Percentiles rank a stretch among this genome's conserved stretches.
phyloP scores from a whole-genome alignment of 2,797 vertebrate species.

The Myotis planiceps region DNA sequence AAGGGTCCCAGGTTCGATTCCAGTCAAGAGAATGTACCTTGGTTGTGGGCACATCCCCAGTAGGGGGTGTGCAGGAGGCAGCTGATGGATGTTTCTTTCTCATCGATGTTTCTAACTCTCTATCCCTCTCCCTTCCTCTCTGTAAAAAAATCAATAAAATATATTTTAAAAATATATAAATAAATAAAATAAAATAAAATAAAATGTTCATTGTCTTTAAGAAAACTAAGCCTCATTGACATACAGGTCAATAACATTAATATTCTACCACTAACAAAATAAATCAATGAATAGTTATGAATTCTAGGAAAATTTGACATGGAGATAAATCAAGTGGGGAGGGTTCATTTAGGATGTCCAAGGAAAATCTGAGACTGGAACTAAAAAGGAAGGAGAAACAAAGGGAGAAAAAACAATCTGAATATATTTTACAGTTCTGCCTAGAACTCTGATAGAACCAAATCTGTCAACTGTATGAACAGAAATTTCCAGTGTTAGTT shows the following conservation, averaged over 20 bases:
- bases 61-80: no score
- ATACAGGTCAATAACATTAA: background rate
- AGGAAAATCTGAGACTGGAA: background rate
- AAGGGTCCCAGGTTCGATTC: no score
- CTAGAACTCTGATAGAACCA: background rate
- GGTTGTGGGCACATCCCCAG: no score
- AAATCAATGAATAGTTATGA: background rate
- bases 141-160: no score
- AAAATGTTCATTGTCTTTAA: background rate
- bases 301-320: background rate
- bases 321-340: background rate
- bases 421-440: background rate
- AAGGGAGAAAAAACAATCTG: background rate
- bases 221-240: background rate
- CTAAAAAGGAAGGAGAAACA: background rate
- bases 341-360: background rate
- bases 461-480: background rate
- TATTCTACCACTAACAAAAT: background rate
- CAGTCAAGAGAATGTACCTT: no score
- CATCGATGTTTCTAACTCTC: no score
- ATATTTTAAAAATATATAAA: no score
- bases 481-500: slow-evolving; percentile 3
- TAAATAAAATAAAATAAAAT: no score
- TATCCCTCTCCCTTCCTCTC: no score
- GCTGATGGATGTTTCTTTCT: no score